A percentile compares a stretch with the other conserved stretches of the same genome.
phyloP scores from a whole-genome alignment of 2,888 invertebrate species.

The Sphinx pinastri region DNA sequence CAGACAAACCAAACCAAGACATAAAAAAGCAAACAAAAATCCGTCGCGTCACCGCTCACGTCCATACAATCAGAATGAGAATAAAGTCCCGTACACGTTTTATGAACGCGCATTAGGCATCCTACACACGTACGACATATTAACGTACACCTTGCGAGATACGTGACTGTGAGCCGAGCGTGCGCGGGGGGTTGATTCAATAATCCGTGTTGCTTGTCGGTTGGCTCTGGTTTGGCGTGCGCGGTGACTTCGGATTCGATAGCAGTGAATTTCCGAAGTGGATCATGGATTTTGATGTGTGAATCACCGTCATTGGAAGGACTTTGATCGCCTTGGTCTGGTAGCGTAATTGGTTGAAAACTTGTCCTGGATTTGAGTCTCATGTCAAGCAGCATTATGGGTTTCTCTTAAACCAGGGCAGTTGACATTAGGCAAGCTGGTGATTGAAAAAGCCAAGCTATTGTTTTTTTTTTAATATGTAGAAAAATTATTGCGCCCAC shows the following conservation, averaged over 20 bases:
- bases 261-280: background rate
- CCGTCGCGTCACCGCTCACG: constrained; percentile 48
- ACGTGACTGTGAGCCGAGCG: constrained; percentile 56
- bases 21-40: constrained; percentile 9
- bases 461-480: too few species aligned
- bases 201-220: constrained; percentile 55
- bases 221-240: constrained; percentile 46
- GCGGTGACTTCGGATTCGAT: constrained; percentile 25
- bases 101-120: constrained; percentile 63
- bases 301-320: too few species aligned
- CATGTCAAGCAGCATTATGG: too few species aligned
- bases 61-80: constrained; percentile 73
- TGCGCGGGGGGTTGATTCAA: constrained; percentile 59
- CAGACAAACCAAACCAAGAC: background rate
- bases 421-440: too few species aligned
- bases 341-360: too few species aligned
- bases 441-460: too few species aligned
- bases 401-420: too few species aligned
- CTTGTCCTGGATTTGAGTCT: too few species aligned
- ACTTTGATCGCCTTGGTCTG: too few species aligned
- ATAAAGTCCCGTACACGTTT: constrained; percentile 69
- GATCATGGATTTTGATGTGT: background rate
- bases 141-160: constrained; percentile 72
- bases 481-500: too few species aligned
- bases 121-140: constrained; percentile 72